phyloP scores from a whole-genome alignment of 2,113 vertebrate genomes.

The Axis porcinus region DNA sequence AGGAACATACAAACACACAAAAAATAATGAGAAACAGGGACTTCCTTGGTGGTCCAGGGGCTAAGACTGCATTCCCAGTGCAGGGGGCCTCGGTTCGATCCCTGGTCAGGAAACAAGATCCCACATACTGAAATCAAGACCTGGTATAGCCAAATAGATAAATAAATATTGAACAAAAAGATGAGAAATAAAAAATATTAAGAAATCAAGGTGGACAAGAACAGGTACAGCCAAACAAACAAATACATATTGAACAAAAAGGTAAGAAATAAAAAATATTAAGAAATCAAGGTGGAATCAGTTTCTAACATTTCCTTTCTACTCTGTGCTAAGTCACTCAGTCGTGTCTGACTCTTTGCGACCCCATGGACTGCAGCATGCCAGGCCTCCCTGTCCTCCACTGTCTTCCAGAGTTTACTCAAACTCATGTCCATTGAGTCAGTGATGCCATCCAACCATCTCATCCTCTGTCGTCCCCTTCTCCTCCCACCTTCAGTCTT shows the following conservation, averaged over 20 bases:
- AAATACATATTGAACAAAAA: background rate
- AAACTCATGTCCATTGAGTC: background rate
- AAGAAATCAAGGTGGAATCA: background rate
- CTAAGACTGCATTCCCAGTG: background rate
- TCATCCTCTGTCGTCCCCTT: background rate
- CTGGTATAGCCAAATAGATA: background rate
- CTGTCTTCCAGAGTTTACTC: fast-evolving
- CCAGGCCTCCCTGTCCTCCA: background rate
- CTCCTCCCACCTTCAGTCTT: background rate
- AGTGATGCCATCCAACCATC: background rate
- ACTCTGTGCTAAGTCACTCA: background rate
- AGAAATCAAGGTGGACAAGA: background rate
- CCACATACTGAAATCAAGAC: background rate
- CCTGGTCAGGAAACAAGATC: background rate
- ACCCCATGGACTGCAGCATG: fast-evolving
- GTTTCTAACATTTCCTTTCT: background rate
- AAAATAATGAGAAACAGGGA: background rate
- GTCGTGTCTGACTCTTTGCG: background rate
- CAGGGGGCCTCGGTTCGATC: fast-evolving
- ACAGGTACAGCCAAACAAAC: background rate
- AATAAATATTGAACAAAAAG: background rate
- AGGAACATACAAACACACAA: background rate
- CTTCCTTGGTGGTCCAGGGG: background rate
- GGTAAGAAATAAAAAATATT: background rate
- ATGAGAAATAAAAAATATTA: background rate